These are phyloP conservation scores for Chironomus tentans DNA, from an alignment of 2,888 invertebrate genomes.

Conservation along the genomic window DNA sequence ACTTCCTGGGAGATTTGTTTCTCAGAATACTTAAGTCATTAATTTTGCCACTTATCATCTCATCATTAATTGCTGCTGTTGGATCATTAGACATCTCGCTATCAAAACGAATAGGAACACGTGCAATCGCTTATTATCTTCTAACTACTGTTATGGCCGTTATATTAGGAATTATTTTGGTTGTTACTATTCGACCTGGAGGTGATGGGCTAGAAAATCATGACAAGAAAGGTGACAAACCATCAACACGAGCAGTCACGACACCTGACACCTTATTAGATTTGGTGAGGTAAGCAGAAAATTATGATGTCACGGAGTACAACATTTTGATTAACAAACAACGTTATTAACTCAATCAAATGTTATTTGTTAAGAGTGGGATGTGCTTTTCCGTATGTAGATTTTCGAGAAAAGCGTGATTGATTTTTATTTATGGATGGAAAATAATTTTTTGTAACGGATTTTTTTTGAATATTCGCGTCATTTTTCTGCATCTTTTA, in stretches of 20 bases:
- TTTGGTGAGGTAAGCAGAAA: conserved; percentile 49
- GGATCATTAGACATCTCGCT: conserved; percentile 58
- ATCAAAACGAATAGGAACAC: conserved; percentile 55
- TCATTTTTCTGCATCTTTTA: too few species aligned
- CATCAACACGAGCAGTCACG: conserved; percentile 44
- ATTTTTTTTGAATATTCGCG: too few species aligned
- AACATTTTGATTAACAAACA: too few species aligned
- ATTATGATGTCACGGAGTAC: background rate
- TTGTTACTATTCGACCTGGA: conserved; percentile 56
- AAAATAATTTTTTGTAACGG: too few species aligned
- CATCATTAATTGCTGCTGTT: conserved; percentile 58
- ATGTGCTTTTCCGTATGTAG: too few species aligned
- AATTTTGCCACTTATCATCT: conserved; percentile 62
- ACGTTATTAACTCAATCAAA: too few species aligned
- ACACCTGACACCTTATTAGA: conserved; percentile 63
- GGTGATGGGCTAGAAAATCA: conserved; percentile 31
- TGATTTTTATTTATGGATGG: too few species aligned
- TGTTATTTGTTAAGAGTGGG: too few species aligned
- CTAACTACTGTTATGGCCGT: conserved; percentile 61
- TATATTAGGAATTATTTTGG: conserved; percentile 60
- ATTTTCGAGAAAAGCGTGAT: too few species aligned
- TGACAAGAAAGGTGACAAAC: conserved; percentile 28
- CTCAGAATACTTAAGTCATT: conserved; percentile 64
- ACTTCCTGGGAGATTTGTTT: conserved; percentile 61
- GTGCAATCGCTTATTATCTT: conserved; percentile 59